These are phyloP conservation scores for Platyrinchus mystaceus DNA, from an alignment of 2,797 vertebrate species.

Conservation along the genomic window DNA sequence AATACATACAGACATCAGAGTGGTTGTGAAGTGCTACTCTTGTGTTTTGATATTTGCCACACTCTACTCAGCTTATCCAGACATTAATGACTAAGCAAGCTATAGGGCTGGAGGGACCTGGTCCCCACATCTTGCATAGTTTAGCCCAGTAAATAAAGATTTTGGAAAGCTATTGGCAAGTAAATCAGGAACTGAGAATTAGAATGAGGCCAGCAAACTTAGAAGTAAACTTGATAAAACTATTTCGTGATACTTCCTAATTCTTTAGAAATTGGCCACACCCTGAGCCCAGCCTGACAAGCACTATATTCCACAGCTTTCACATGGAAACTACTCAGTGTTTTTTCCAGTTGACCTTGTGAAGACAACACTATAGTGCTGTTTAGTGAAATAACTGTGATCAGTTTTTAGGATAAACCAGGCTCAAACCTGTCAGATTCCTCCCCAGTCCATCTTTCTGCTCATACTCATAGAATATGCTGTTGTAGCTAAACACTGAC, in stretches of 20 bases:
- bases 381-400: background rate
- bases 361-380: background rate
- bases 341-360: background rate
- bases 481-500: background rate
- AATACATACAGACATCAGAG: background rate
- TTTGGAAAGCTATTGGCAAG: background rate
- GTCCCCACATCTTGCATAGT: background rate
- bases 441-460: background rate
- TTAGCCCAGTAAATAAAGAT: background rate
- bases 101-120: background rate
- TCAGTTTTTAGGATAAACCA: background rate
- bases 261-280: background rate
- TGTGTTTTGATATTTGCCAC: background rate
- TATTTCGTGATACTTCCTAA: background rate
- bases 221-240: background rate
- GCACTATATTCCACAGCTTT: background rate
- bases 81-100: background rate
- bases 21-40: background rate
- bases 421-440: background rate
- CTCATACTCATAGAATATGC: background rate
- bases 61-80: background rate
- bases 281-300: background rate
- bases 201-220: background rate
- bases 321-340: background rate
- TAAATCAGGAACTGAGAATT: conserved; percentile 7